Evolutionary conservation across 2,797 vertebrate genomes (phyloP).

Genomic region (Sandelia bainsii): DNA sequence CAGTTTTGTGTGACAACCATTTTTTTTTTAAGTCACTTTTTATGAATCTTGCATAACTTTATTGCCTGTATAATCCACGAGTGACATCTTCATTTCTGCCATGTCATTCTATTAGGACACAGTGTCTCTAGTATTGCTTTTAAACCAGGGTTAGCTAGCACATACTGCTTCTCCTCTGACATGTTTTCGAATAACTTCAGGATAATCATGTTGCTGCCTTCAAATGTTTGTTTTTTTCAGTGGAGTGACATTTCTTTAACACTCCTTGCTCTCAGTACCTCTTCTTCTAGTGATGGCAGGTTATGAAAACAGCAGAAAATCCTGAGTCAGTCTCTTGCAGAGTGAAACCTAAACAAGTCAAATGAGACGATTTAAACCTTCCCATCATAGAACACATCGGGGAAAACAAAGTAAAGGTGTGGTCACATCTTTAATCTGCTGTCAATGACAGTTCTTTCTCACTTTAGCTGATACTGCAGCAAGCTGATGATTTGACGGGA

Average conservation of each 20-base stretch:
- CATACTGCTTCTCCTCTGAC: no score
- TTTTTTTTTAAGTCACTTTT: no score
- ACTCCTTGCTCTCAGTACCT: no score
- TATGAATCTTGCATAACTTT: no score
- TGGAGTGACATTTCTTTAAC: no score
- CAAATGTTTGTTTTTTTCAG: no score
- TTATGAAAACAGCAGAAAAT: not conserved
- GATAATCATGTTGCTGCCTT: no score
- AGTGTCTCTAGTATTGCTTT: not conserved
- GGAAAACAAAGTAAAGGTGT: not conserved
- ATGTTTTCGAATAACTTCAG: not conserved
- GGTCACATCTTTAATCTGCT: not conserved
- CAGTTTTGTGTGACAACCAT: no score
- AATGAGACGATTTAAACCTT: not conserved
- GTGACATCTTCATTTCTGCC: no score
- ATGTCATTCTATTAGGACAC: not conserved
- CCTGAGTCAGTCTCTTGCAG: not conserved
- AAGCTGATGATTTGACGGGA: not conserved
- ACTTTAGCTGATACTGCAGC: not conserved
- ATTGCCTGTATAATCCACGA: no score
- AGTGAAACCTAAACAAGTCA: not conserved
- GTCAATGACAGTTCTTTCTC: not conserved
- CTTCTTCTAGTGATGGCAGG: no score
- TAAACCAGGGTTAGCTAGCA: no score
- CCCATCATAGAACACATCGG: not conserved